Evolutionary conservation across 2,888 invertebrate species (phyloP).

Genomic region (Cheiracanthium punctorium): DNA sequence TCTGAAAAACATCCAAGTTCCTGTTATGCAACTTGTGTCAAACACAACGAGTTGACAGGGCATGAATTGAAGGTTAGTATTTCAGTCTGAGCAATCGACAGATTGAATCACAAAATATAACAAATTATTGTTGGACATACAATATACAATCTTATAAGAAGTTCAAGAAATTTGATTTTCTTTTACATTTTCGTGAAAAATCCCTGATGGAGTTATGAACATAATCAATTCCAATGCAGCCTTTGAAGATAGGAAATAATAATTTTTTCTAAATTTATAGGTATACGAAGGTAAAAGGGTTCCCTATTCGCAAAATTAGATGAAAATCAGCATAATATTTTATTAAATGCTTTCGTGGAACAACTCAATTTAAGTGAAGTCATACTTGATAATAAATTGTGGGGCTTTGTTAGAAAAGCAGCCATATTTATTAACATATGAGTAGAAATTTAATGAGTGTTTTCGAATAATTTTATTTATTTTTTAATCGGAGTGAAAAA

Average conservation of each 20-base stretch:
- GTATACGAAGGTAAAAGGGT: too few species aligned
- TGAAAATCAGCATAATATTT: too few species aligned
- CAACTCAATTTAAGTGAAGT: too few species aligned
- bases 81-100: slow-evolving; percentile 61
- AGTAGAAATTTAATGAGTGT: too few species aligned
- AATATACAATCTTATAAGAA: slow-evolving; percentile 35
- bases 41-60: slow-evolving; percentile 52
- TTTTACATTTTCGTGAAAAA: slow-evolving; percentile 51
- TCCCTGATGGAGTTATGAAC: slow-evolving; percentile 65
- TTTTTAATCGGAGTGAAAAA: too few species aligned
- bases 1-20: slow-evolving; percentile 46
- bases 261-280: too few species aligned
- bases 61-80: slow-evolving; percentile 21
- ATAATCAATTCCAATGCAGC: slow-evolving; percentile 32
- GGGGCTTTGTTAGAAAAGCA: too few species aligned
- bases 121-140: slow-evolving; percentile 46
- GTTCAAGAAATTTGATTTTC: slow-evolving; percentile 36
- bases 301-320: too few species aligned
- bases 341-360: too few species aligned
- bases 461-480: too few species aligned
- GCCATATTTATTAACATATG: too few species aligned
- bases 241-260: slow-evolving; percentile 3
- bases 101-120: slow-evolving; percentile 57
- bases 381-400: too few species aligned
- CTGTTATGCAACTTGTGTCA: slow-evolving; percentile 25